Evolutionary conservation across 2,797 vertebrate genomes (phyloP), one percentile per base, ranked within the genome.

Genomic region (Pempheris klunzingeri): DNA sequence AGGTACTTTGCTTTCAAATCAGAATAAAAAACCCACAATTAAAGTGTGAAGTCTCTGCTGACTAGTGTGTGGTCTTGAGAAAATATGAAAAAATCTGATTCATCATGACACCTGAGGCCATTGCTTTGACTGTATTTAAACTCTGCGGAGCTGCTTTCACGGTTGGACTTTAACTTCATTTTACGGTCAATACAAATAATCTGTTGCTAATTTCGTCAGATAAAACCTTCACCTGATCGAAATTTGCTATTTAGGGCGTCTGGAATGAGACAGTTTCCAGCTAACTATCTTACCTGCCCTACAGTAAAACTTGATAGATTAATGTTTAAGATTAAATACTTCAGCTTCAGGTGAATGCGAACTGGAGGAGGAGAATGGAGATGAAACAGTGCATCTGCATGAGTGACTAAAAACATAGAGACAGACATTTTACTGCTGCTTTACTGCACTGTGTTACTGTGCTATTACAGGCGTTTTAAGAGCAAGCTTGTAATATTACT

Each of bases 401-500:
- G 41, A 77, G 34, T 14, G 47, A 20, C 24, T 10, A 24, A 60
- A 68, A 44, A 34, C 58, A 32, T 68, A 74, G 28, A 52, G 38
- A 46, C 18, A 62, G 17, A 67, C 13, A 44, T 52, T 77, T 80
- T 54, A 59, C 68, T 69, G 41, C 36, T 38, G 17, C 65, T 62
- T 79, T 32, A 61, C 59, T 73, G 44, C 50, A 74, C 54, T 50
- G 22, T 68, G 62, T 44, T 38, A 64, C 43, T 68, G 17, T 41
- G 13, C 54, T 73, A 54, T 76, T 61, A 28, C 55, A 67, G 47
- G 49, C 24, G 28, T 68, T 77, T 77, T 66, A 80, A 74, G 55
- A 74, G 59, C 61, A 74, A 38, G 55, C 74, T 67, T 88, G 75
- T 83, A 71, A 80, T 73, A 73, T 74, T 70, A 80, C 73, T 43